These are phyloP conservation scores for Enteromius unitaeniatus DNA, from an alignment of 2,797 vertebrate genomes.

Conservation along the genomic window DNA sequence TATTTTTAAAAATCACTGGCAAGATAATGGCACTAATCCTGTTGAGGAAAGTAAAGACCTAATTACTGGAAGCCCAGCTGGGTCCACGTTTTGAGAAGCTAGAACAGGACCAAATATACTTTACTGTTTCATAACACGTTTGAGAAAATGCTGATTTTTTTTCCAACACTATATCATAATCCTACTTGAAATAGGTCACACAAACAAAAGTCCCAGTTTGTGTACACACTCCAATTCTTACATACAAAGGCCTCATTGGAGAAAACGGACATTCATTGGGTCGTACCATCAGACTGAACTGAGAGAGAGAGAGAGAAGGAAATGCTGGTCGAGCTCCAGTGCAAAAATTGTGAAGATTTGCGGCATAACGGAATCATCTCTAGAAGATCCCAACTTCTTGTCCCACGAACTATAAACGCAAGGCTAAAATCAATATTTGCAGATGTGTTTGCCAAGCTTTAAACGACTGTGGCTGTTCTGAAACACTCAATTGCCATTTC, in stretches of 20 bases:
- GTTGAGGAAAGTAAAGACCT: slow-evolving; percentile 14
- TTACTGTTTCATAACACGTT: slow-evolving; percentile 26
- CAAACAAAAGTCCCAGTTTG: slow-evolving; percentile 28
- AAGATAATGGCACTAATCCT: slow-evolving; percentile 52
- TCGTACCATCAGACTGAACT: slow-evolving; percentile 77
- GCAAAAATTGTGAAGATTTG: slow-evolving; percentile 65
- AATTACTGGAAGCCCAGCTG: slow-evolving; percentile 36
- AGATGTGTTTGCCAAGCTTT: slow-evolving; percentile 38
- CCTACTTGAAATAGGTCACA: neutral
- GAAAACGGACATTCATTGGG: slow-evolving; percentile 83
- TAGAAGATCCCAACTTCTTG: slow-evolving; percentile 1
- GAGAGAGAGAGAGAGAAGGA: slow-evolving; percentile 44
- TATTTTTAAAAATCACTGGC: slow-evolving; percentile 47
- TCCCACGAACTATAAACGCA: neutral
- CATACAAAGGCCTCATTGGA: slow-evolving; percentile 79
- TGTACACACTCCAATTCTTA: slow-evolving; percentile 52
- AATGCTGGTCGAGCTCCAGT: slow-evolving; percentile 65
- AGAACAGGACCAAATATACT: slow-evolving; percentile 10
- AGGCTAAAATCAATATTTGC: slow-evolving; percentile 49
- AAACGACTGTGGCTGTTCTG: slow-evolving; percentile 43
- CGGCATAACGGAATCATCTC: slow-evolving; percentile 23
- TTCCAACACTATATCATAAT: slow-evolving; percentile 22
- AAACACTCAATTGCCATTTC: slow-evolving; percentile 36
- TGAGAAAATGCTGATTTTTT: slow-evolving; percentile 13
- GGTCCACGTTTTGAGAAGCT: slow-evolving; percentile 36